Percentiles rank a stretch among this genome's conserved stretches.
These are phyloP conservation scores for Cossypha heuglini DNA, from an alignment of 2,797 vertebrate genomes.

Conservation along the genomic window DNA sequence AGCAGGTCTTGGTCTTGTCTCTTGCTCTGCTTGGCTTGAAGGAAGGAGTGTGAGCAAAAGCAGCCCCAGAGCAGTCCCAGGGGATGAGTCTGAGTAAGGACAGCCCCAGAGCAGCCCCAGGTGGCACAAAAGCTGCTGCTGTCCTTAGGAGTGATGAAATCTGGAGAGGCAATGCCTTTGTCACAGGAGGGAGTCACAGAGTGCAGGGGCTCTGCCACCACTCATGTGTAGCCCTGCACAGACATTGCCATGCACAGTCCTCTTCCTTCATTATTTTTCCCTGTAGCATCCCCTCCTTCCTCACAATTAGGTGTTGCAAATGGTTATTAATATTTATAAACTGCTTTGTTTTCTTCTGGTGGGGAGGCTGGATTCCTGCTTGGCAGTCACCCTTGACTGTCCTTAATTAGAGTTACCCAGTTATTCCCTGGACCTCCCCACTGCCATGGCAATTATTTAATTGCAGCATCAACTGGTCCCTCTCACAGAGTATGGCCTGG, in stretches of 20 bases:
- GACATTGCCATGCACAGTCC: background rate
- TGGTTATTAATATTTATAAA: slow-evolving; percentile 6
- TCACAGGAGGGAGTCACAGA: background rate
- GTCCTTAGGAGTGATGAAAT: background rate
- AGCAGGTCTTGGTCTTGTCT: background rate
- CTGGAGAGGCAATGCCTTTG: background rate
- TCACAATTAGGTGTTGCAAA: background rate
- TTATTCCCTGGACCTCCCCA: background rate
- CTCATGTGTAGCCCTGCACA: background rate
- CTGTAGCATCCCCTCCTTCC: background rate
- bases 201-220: background rate
- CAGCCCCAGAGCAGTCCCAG: background rate
- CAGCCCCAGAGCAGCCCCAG: background rate
- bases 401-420: background rate
- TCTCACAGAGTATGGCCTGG: background rate
- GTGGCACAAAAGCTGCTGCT: background rate
- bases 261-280: background rate
- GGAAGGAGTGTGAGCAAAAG: background rate
- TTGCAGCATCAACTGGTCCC: background rate
- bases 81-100: background rate
- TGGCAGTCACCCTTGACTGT: background rate
- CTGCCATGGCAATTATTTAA: slow-evolving; percentile 21
- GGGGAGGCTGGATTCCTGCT: background rate
- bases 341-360: background rate
- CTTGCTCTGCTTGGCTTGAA: background rate